Evolutionary conservation across 2,797 vertebrate species (phyloP), one percentile per base, ranked within the genome.

Genomic region (Cuculus canorus): DNA sequence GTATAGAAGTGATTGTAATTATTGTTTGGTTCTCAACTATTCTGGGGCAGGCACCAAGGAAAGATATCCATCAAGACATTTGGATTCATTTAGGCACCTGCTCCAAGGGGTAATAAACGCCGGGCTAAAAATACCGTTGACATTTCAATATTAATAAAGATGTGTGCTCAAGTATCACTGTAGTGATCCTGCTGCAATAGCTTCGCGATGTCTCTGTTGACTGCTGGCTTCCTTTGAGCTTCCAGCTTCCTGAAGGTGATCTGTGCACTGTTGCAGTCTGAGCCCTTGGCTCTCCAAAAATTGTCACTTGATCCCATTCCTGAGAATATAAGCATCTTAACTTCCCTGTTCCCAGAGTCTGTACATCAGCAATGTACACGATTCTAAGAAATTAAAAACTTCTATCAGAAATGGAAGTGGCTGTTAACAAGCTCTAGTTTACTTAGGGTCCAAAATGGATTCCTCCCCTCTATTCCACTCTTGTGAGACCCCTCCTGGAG

Each of bases 1-100:
- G 75, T 91, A 91, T 90, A 91, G 92, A 70, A 91, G 56, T 93
- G 92, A 89, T 96, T 94, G 90, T 95, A 97, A 97, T 95, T 95
- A 96, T 91, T 96, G 92, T 93, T 96, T 95, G 87, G 83, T 88
- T 95, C 82, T 85, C 82, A 77, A 78, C 84, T 91, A 91, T 94
- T 93, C 92, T 90, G 85, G 86, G 84, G 90, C 77, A 92, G 72
- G 82, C 86, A 96, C 47, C 76, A 90, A 85, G 69, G 82, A 96
- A 91, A 88, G 85, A 64, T 43, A 84, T 90, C 82, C 81, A 91
- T 89, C 71, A 88, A 95, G 90, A 79, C 83, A 88, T n/a, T 85
- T 83, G 90, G 85, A 93, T 92, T 96, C 89, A 85, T 93, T 94
- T 90, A 91, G 85, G 80, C 87, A 59, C 88, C 86, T 79, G 35